These are phyloP conservation scores for Branchipolynoe longqiensis DNA, from an alignment of 2,888 invertebrate genomes.

Conservation along the genomic window DNA sequence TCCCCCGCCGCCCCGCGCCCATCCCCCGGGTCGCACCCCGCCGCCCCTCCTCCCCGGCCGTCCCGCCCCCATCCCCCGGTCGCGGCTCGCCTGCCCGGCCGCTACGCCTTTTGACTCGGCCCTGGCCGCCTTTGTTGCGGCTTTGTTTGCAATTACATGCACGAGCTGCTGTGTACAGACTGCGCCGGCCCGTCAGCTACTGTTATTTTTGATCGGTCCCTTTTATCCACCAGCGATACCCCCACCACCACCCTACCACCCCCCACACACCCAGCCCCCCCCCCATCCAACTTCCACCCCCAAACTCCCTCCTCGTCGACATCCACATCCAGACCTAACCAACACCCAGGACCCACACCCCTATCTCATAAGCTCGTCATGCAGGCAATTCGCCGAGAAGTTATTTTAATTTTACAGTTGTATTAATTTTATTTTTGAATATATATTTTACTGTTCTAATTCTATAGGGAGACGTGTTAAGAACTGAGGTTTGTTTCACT, in stretches of 20 bases:
- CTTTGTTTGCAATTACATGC: conserved; percentile 36
- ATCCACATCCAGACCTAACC: no score
- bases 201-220: conserved; percentile 6
- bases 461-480: no score
- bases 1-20: not conserved
- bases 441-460: no score
- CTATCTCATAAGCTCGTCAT: no score
- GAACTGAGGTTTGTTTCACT: no score
- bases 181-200: not conserved
- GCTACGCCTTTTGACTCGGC: not conserved
- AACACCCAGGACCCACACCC: not conserved
- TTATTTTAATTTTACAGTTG: no score
- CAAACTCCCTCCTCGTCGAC: no score
- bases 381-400: no score
- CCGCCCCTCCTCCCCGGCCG: not conserved
- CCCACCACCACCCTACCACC: not conserved
- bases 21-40: not conserved
- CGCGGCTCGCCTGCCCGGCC: not conserved
- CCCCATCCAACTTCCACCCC: not conserved
- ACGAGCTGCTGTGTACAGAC: not conserved
- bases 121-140: not conserved
- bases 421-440: no score
- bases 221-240: not conserved
- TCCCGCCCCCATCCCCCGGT: not conserved
- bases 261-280: not conserved